A percentile compares a stretch with the other conserved stretches of the same genome.
phyloP scores from a whole-genome alignment of 2,888 invertebrate species.

The Cryptus armator region DNA sequence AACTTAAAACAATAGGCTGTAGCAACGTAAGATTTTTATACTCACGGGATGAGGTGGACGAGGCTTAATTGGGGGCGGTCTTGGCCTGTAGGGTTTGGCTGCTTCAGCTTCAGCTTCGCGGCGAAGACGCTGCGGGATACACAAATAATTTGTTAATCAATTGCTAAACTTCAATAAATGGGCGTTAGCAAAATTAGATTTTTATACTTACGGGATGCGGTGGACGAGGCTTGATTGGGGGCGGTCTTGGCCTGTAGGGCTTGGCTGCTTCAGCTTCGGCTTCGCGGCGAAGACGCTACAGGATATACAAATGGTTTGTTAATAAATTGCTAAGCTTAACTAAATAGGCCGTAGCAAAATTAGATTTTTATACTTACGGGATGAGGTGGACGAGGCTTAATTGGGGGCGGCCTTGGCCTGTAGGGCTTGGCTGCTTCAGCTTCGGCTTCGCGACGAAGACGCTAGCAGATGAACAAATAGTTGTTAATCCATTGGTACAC shows the following conservation, averaged over 20 bases:
- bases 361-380: slow-evolving; percentile 61
- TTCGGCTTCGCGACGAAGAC: slow-evolving; percentile 64
- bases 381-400: slow-evolving; percentile 65
- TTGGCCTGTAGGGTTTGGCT: slow-evolving; percentile 45
- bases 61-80: slow-evolving; percentile 23
- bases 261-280: slow-evolving; percentile 55
- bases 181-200: neutral
- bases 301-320: neutral
- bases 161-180: no score
- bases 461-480: slow-evolving; percentile 24
- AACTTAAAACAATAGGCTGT: neutral
- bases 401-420: slow-evolving; percentile 42
- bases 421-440: slow-evolving; percentile 50
- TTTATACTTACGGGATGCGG: slow-evolving; percentile 66
- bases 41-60: neutral
- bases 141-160: neutral
- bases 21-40: neutral
- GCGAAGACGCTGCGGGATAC: slow-evolving; percentile 54
- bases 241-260: slow-evolving; percentile 47
- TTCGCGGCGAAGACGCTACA: slow-evolving; percentile 66
- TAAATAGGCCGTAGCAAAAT: no score
- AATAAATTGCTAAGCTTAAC: neutral
- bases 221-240: slow-evolving; percentile 60
- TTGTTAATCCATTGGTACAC: neutral
- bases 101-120: slow-evolving; percentile 63